Evolutionary conservation across 2,888 invertebrate genomes (phyloP), one percentile per base, ranked within the genome.

Genomic region (Acleris laterana): DNA sequence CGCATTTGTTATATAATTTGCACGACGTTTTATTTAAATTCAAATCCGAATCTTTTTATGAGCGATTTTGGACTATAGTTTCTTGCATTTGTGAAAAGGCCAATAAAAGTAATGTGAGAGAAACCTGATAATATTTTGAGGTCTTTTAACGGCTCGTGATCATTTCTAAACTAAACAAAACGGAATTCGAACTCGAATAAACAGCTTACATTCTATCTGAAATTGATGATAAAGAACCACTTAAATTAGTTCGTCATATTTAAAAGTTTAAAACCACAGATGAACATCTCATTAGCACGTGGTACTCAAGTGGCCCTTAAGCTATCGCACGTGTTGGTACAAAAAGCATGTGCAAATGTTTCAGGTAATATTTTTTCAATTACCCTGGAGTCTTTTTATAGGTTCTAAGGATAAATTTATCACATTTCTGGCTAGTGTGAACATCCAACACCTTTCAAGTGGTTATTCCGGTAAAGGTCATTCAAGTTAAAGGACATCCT

Each of bases 371-470:
- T 46, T 52, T 17, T 64, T 60, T 55, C 19, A 5, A 17, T n/a
- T 32, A 38, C 38, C 38, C 38, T 56, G 20, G 22, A 60, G 49
- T 49, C 49, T 5, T 17, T 42, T 28, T 11, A 7, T 20, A 17
- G 44, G 17, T 49, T 60, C 48, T 65, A 2, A 49, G 25, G 62
- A 60, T 4, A 62, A 63, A 48, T 55, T 38, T n/a, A 59, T 62
- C 28, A 51, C 25, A 56, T 32, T 48, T 65, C 42, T 55, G 62
- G 71, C 70, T 74, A 71, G 80, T 79, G 80, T 78, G 72, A 76
- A 77, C 76, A 75, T 83, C 75, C 73, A 76, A 20, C 85, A 83
- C 79, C 70, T 83, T 77, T 84, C 72, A 82, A 88, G 87, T 84
- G 83, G 72, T 74, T 69, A 77, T 86, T 87, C 86, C 82, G 77